Base-by-base conservation (phyloP, 2,888 invertebrate species). In the Neria commutata region DNA sequence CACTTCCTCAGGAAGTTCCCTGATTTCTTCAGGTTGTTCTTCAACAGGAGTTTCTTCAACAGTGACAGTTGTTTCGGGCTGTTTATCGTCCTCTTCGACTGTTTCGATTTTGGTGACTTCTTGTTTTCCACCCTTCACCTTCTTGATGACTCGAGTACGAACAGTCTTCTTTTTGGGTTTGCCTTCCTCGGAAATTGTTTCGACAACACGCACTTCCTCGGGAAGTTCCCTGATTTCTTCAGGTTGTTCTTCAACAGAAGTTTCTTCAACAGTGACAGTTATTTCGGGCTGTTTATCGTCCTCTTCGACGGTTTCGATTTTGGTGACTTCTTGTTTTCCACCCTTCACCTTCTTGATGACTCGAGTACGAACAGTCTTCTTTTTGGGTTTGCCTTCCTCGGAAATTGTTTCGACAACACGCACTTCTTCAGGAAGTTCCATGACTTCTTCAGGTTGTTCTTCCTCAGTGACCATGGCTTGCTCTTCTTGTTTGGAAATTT, bases 401-500 rank as follows among this genome's bases (percentile, higher is more conserved):
- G 37, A 10, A 10, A 52, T 24, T 14, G 52, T 40, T 52, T 52
- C 52, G 4, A 52, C 40, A 1, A 52, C 52, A 1, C 52, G 37
- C n/a, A 52, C 40, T 40, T 52, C 52, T 25, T 52, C 52, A 24
- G 52, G 52, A 23, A 52, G 37, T 24, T 52, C 52, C 37, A 17
- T 52, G 1, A 52, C 52, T n/a, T 40, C 52, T 24, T 52, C 24
- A 5, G 42, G 52, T 14, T 52, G 40, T 42, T 52, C 52, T 24
- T 52, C 52, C 1, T 40, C 21, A 34, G 50, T 17, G 14, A n/a
- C n/a, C n/a, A n/a, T 11, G 80, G 78, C 54, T 66, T 61, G 1
- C 71, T 67, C 56, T 78, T 61, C 11, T 68, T 58, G 6, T 66
- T 72, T 68, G 1, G 63, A 53, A 0, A 62, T 19, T 37, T 73